Evolutionary conservation across 2,797 vertebrate genomes (phyloP).

Genomic region (Alauda arvensis): DNA sequence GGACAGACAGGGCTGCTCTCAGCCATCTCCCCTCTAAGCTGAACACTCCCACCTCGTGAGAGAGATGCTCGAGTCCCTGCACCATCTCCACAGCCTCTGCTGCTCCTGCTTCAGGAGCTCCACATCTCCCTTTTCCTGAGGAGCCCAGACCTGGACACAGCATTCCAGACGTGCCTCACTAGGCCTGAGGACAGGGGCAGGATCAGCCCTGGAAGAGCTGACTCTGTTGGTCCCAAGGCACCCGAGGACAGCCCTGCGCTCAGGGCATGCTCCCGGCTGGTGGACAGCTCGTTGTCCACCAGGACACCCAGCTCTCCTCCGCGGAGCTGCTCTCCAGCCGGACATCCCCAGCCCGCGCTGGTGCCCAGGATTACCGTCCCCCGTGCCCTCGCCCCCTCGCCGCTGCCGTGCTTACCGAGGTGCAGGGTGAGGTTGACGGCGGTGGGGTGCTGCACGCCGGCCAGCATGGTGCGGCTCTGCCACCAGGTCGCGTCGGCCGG

Average conservation of each 20-base stretch:
- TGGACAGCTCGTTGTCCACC: background rate
- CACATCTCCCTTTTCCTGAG: background rate
- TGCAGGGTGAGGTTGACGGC: slow-evolving; percentile 95
- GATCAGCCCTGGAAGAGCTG: background rate
- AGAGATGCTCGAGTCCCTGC: background rate
- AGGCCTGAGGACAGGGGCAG: background rate
- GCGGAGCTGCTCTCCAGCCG: background rate
- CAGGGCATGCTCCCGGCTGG: background rate
- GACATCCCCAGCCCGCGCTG: background rate
- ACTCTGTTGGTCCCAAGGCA: fast-evolving
- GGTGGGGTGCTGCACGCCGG: slow-evolving; percentile 92
- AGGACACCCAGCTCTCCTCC: no score
- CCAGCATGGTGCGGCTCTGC: slow-evolving; percentile 98
- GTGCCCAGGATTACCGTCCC: background rate
- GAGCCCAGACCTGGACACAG: background rate
- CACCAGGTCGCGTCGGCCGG: slow-evolving; percentile 97
- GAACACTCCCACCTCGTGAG: background rate
- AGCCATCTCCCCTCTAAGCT: background rate
- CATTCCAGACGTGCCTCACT: background rate
- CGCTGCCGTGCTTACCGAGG: slow-evolving; percentile 80
- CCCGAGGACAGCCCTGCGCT: background rate
- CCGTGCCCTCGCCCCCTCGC: fast-evolving
- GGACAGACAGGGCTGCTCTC: background rate
- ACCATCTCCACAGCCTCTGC: background rate
- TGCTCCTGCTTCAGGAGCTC: background rate